phyloP scores from a whole-genome alignment of 2,888 invertebrate genomes.

The Kryphioiulus occultus region DNA sequence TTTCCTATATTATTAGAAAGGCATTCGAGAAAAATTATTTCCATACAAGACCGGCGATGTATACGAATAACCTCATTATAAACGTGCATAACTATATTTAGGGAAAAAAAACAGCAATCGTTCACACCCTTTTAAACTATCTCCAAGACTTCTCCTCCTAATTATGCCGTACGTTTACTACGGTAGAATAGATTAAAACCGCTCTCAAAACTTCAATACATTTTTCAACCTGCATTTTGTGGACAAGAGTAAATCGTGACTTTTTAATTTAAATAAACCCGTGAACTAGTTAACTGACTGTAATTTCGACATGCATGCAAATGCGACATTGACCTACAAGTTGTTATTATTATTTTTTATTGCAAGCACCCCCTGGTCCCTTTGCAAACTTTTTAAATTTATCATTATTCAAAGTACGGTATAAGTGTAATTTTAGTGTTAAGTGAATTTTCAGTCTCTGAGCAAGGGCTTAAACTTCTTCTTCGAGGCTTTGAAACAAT shows the following conservation, averaged over 20 bases:
- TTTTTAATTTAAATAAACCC: neutral
- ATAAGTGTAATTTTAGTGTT: too few species aligned
- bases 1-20: conserved; percentile 9
- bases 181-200: neutral
- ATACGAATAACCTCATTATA: conserved; percentile 35
- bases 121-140: neutral
- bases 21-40: neutral
- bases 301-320: too few species aligned
- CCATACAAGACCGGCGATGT: neutral
- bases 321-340: too few species aligned
- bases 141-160: neutral
- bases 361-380: too few species aligned
- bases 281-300: neutral
- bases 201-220: neutral
- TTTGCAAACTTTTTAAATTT: too few species aligned
- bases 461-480: too few species aligned
- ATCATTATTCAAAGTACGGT: too few species aligned
- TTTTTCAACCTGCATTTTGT: neutral
- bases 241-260: neutral
- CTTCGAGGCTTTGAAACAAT: too few species aligned
- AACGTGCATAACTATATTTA: conserved; percentile 10
- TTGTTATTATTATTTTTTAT: too few species aligned
- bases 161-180: neutral
- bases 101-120: neutral
- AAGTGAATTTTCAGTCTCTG: too few species aligned